Evolutionary conservation across 2,797 vertebrate species (phyloP).

Genomic region (Gambusia yucatana): DNA sequence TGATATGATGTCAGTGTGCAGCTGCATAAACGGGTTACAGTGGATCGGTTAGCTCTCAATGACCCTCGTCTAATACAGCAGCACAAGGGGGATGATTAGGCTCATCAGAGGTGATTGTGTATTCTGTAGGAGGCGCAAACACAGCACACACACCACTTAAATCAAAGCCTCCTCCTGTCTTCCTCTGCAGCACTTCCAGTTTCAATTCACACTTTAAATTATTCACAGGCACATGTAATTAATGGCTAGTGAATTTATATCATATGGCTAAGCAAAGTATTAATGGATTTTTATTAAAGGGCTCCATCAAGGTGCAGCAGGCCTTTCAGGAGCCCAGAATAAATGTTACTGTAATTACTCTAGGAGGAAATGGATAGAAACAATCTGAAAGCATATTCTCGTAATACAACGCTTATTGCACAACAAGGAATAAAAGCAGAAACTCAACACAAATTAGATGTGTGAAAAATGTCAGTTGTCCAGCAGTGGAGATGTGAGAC

Average conservation of each 20-base stretch:
- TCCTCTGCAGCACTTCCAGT: constrained; percentile 49
- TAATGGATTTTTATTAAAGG: constrained; percentile 77
- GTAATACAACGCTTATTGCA: constrained; percentile 3
- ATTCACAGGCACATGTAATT: constrained; percentile 75
- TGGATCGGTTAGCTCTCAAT: constrained; percentile 82
- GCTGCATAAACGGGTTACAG: constrained; percentile 81
- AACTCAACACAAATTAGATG: constrained; percentile 3
- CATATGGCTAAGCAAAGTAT: constrained; percentile 62
- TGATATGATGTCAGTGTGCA: constrained; percentile 90
- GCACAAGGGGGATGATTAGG: constrained; percentile 81
- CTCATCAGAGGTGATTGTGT: constrained; percentile 83
- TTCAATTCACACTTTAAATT: constrained; percentile 73
- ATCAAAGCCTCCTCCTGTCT: constrained; percentile 55
- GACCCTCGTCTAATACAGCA: constrained; percentile 82
- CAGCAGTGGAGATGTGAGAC: constrained; percentile 37
- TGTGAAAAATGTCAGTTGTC: constrained; percentile 19
- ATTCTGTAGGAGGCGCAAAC: constrained; percentile 72
- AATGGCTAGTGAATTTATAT: constrained; percentile 73
- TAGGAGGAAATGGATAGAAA: constrained; percentile 25
- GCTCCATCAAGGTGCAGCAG: constrained; percentile 68
- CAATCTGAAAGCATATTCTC: constrained; percentile 8
- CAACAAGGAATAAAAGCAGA: constrained; percentile 10
- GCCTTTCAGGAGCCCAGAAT: constrained; percentile 56
- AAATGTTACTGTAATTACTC: constrained; percentile 59
- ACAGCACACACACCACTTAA: constrained; percentile 54